Percentiles rank a stretch among this genome's conserved stretches.
Evolutionary conservation across 1,140 invertebrate species (phyloP).

Genomic region (Conus ventricosus): DNA sequence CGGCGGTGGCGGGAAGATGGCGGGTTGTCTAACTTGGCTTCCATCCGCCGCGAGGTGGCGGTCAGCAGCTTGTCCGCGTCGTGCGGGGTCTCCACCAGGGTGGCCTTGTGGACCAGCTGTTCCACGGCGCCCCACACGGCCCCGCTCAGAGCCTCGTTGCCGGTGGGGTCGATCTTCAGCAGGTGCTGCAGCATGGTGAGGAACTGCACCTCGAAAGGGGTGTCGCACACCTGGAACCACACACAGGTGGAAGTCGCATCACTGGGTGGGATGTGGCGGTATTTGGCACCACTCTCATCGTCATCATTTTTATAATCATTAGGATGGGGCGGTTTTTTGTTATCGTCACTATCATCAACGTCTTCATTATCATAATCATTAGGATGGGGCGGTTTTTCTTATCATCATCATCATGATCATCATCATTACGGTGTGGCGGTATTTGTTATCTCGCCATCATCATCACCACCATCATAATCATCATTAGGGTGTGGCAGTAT

Average conservation of each 20-base stretch:
- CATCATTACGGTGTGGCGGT: too few species aligned
- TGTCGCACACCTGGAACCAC: conserved; percentile 86
- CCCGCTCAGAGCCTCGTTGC: conserved; percentile 78
- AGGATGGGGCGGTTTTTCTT: too few species aligned
- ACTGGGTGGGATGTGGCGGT: background rate
- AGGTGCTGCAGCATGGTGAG: conserved; percentile 93
- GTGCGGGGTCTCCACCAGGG: conserved; percentile 89
- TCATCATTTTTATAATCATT: too few species aligned
- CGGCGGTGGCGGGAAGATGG: conserved; percentile 46
- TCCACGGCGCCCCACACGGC: conserved; percentile 83
- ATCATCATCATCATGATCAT: too few species aligned
- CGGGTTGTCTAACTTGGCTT: conserved; percentile 53
- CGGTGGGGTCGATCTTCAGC: conserved; percentile 89
- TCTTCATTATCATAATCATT: too few species aligned
- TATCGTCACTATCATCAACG: too few species aligned
- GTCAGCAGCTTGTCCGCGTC: conserved; percentile 70
- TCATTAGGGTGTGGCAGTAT: too few species aligned
- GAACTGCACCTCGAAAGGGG: conserved; percentile 94
- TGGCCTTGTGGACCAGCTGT: conserved; percentile 91
- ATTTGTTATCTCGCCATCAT: too few species aligned
- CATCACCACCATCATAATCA: too few species aligned
- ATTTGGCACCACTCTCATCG: too few species aligned
- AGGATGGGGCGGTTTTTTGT: too few species aligned
- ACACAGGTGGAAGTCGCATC: background rate
- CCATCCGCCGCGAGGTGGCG: conserved; percentile 60